Evolutionary conservation across 2,888 invertebrate genomes (phyloP).

Genomic region (Rotaria macrura): DNA sequence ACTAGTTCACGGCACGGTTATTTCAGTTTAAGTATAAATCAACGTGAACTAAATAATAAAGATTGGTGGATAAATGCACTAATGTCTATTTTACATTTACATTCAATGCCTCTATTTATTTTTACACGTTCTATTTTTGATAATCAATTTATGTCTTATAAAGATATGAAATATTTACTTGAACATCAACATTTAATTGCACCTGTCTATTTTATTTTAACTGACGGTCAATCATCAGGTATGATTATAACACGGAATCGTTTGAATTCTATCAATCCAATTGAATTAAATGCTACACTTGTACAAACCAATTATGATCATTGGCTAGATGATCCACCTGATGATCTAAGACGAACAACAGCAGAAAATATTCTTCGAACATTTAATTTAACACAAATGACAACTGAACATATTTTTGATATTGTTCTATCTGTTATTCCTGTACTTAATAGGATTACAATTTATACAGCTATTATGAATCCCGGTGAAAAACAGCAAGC

Average conservation of each 20-base stretch:
- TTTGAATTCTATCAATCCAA: neutral
- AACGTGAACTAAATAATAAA: neutral
- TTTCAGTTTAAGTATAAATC: neutral
- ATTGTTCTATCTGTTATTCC: neutral
- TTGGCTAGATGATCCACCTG: neutral
- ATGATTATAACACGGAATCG: conserved; percentile 13
- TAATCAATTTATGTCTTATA: neutral
- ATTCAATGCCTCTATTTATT: neutral
- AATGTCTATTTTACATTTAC: conserved; percentile 4
- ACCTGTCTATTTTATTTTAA: conserved; percentile 3
- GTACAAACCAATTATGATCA: conserved; percentile 18
- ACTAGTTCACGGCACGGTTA: neutral
- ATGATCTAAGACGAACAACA: neutral
- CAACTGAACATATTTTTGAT: neutral
- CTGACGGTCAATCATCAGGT: neutral
- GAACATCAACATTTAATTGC: neutral
- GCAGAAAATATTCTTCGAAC: neutral
- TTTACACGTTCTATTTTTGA: neutral
- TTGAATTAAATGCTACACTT: neutral
- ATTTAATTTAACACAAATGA: neutral
- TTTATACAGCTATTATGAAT: conserved; percentile 1
- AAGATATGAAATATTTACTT: conserved; percentile 6
- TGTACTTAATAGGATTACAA: neutral
- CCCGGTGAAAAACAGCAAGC: neutral
- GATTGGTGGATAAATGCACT: conserved; percentile 12